Base-by-base conservation (phyloP, 2,888 invertebrate species). In the Catocala sponsa region DNA sequence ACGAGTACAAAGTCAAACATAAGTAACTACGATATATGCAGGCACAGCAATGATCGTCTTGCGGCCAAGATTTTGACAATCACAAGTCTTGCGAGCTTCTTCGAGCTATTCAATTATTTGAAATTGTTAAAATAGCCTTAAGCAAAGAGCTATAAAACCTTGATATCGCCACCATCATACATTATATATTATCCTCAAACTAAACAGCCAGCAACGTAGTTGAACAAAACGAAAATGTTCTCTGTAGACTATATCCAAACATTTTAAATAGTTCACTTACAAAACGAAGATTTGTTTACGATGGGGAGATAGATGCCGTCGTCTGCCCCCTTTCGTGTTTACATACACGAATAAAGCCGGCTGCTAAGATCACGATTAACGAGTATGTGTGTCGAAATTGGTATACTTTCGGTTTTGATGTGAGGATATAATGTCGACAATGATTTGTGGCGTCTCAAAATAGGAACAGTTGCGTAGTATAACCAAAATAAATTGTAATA, bases 201-300 rank as follows among this genome's bases (percentile, higher is more conserved):
- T 0, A 38, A 38, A 38, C 35, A 38, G 6, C 35, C 35, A 38
- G 6, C 9, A 9, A 38, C 9, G 35, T 38, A 9, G 6, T 38
- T 38, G 35, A 32, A 47, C 43, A 15, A 42, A 59, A 49, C n/a
- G 9, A 25, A 32, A 10, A 46, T 60, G 25, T 46, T 51, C 6
- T 38, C 25, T 38, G 49, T 59, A 63, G 65, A 68, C 55, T 65
- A 59, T 65, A 55, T 64, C 60, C 62, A 68, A 69, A 68, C 68
- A 69, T 67, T 71, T 69, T 77, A 85, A 83, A 80, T 82, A 84
- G 80, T 74, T 67, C 72, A 70, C 63, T 81, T 81, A 80, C 76
- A 75, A 79, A 81, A 84, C 68, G 55, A 46, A 59, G 62, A 74
- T 69, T 74, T 78, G 81, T 82, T 83, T 83, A 83, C 76, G 70